phyloP scores from a whole-genome alignment of 1,140 invertebrate species.

The Cotesia vestalis region DNA sequence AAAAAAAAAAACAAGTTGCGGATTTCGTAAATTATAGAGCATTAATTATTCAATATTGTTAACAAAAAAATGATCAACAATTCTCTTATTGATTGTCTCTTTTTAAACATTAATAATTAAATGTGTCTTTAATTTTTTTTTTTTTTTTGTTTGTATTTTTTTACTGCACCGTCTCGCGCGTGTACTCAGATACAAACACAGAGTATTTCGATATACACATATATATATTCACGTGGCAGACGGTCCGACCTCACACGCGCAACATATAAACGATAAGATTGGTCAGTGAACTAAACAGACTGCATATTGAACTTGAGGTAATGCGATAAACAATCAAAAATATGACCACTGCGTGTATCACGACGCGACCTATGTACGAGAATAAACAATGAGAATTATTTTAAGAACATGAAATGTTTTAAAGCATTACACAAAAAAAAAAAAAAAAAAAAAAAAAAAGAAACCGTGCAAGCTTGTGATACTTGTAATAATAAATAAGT shows the following conservation, averaged over 20 bases:
- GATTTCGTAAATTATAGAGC: too few species aligned
- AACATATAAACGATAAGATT: conserved; percentile 26
- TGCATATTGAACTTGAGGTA: conserved; percentile 36
- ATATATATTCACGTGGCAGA: conserved; percentile 11
- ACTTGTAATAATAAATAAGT: conserved; percentile 6
- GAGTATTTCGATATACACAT: too few species aligned
- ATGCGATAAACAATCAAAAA: conserved; percentile 28
- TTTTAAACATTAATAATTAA: too few species aligned
- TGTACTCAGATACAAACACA: too few species aligned
- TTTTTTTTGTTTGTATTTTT: too few species aligned
- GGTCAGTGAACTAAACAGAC: conserved; percentile 38
- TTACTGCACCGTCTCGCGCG: too few species aligned
- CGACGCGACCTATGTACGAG: neutral
- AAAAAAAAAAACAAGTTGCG: too few species aligned
- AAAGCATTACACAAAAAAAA: neutral
- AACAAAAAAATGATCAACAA: too few species aligned
- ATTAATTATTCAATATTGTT: too few species aligned
- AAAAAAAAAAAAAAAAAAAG: neutral
- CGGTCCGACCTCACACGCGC: conserved; percentile 16
- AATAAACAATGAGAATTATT: neutral
- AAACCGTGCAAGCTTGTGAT: neutral
- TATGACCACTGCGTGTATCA: neutral
- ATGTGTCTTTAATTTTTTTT: too few species aligned
- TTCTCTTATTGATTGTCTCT: too few species aligned
- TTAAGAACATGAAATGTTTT: neutral